Conservation (phyloP, 1,140 invertebrate species). For the Caenorhabditis tropicalis region DNA sequence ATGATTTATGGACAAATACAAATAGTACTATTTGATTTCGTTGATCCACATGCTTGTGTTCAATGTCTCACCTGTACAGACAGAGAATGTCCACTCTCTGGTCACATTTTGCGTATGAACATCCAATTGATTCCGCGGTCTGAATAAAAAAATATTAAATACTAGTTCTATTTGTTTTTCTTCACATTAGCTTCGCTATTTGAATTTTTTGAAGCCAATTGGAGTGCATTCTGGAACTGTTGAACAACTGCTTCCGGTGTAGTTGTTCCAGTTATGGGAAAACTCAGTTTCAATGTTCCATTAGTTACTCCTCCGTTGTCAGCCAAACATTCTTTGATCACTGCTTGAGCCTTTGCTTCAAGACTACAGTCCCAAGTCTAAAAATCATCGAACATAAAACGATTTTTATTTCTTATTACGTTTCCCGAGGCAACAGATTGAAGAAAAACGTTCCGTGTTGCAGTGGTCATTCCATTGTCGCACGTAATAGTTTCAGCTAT, state of each 20-base stretch:
- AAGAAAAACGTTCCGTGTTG: conserved; percentile 11
- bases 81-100: conserved; percentile 40
- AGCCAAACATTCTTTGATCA: neutral
- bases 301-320: conserved; percentile 32
- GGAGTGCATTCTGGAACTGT: conserved; percentile 7
- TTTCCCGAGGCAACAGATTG: neutral
- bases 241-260: conserved; percentile 22
- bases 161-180: neutral
- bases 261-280: neutral
- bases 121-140: conserved; percentile 1
- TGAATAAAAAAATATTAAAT: neutral
- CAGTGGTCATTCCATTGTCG: conserved; percentile 35
- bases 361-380: conserved; percentile 46
- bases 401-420: neutral
- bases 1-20: neutral
- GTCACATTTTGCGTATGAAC: conserved; percentile 17
- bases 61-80: conserved; percentile 32
- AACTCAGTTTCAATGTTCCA: conserved; percentile 47
- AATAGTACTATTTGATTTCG: neutral
- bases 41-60: too few species aligned
- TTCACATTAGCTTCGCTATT: neutral
- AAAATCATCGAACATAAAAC: neutral
- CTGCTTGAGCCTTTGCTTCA: conserved; percentile 16
- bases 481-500: conserved; percentile 25
- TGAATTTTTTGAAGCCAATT: neutral